Evolutionary conservation across 2,888 invertebrate species (phyloP).

Genomic region (Megaustenia siamemsis): DNA sequence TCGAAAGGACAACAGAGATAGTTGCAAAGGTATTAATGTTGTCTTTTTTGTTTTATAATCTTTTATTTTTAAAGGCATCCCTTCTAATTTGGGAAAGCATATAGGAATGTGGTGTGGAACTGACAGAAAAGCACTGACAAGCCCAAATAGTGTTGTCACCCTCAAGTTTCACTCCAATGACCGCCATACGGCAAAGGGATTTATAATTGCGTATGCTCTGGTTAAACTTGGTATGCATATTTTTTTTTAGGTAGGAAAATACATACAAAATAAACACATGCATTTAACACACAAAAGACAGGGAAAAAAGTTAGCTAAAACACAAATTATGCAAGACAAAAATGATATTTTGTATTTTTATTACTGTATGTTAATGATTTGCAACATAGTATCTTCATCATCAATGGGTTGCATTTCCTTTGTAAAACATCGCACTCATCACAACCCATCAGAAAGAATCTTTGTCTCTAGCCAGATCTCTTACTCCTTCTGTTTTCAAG

Average conservation of each 20-base stretch:
- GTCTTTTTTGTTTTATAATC: too few species aligned
- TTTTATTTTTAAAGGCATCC: not conserved
- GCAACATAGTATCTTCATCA: too few species aligned
- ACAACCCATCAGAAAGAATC: too few species aligned
- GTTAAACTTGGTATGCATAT: conserved; percentile 1
- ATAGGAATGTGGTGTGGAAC: conserved; percentile 5
- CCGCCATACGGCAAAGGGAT: not conserved
- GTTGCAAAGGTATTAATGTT: too few species aligned
- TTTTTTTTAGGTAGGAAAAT: too few species aligned
- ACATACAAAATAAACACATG: too few species aligned
- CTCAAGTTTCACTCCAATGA: not conserved
- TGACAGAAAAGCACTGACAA: not conserved
- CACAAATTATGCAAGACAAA: not conserved
- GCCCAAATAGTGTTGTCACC: not conserved
- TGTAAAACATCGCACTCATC: too few species aligned
- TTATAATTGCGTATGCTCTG: not conserved
- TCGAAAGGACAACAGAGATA: too few species aligned
- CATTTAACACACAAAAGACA: not conserved
- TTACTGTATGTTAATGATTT: too few species aligned
- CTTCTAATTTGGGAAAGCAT: not conserved
- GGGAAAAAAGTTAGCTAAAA: not conserved
- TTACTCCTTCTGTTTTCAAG: too few species aligned
- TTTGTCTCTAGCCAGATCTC: too few species aligned
- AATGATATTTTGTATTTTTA: not conserved
- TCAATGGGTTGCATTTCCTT: too few species aligned